Conservation (phyloP, 2,888 invertebrate species). For the Rhabditoides inermis region DNA sequence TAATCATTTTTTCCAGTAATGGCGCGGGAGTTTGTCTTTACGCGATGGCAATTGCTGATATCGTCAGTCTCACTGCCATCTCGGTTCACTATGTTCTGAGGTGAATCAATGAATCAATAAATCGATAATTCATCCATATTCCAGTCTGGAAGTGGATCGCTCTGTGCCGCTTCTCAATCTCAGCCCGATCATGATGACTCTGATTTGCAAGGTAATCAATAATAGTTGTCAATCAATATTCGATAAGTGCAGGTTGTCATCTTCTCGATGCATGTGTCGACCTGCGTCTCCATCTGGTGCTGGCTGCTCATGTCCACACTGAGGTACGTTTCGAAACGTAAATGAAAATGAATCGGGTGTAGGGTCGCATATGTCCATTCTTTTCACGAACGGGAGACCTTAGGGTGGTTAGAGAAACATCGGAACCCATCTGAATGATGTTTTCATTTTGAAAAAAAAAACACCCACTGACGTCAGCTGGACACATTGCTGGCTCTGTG, state of each 20-base stretch:
- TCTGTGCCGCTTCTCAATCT: too few species aligned
- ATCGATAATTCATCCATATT: slow-evolving; percentile 6
- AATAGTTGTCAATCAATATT: neutral
- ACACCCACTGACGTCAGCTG: too few species aligned
- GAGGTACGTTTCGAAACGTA: slow-evolving; percentile 3
- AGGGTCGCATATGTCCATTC: neutral
- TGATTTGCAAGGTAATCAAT: slow-evolving; percentile 15
- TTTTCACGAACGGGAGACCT: neutral
- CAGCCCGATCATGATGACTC: slow-evolving; percentile 4
- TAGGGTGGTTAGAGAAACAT: too few species aligned
- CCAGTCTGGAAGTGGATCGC: too few species aligned
- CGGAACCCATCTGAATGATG: too few species aligned
- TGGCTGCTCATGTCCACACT: slow-evolving; percentile 30
- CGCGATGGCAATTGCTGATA: slow-evolving; percentile 29
- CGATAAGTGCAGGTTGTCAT: slow-evolving; percentile 12
- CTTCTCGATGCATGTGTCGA: slow-evolving; percentile 23
- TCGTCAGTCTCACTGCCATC: slow-evolving; percentile 20
- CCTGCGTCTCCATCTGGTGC: slow-evolving; percentile 25
- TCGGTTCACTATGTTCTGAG: slow-evolving; percentile 21
- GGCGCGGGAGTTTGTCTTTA: slow-evolving; percentile 29
- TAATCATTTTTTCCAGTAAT: slow-evolving; percentile 27
- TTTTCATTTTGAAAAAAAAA: too few species aligned
- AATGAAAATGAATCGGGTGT: neutral
- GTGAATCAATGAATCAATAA: too few species aligned
- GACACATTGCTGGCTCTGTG: too few species aligned